Percentiles rank a stretch among this genome's conserved stretches.
phyloP scores from a whole-genome alignment of 2,797 vertebrate species.

The Myripristis murdjan region DNA sequence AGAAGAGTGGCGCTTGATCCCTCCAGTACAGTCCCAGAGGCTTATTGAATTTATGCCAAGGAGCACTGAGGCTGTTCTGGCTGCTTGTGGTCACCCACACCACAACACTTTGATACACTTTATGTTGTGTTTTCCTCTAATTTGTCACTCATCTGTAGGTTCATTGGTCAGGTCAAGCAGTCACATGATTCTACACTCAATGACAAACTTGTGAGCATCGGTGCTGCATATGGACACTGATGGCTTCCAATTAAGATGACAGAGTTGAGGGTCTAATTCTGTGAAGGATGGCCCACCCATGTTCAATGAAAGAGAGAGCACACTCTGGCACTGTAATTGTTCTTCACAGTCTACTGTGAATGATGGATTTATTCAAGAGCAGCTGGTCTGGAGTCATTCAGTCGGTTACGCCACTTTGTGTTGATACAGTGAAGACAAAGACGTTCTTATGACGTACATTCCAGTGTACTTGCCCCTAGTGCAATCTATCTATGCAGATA shows the following conservation, averaged over 20 bases:
- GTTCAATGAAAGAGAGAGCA: not conserved
- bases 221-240: not conserved
- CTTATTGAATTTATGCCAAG: too few species aligned
- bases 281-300: slow-evolving; percentile 24
- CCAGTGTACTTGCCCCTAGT: slow-evolving; percentile 18
- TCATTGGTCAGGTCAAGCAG: not conserved
- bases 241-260: not conserved
- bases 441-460: slow-evolving; percentile 13
- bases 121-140: too few species aligned
- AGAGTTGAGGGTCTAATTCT: not conserved
- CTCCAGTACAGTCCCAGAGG: too few species aligned
- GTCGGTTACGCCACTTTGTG: slow-evolving; percentile 15
- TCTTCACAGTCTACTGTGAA: slow-evolving; percentile 23
- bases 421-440: slow-evolving; percentile 42
- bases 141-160: too few species aligned
- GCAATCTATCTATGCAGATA: too few species aligned
- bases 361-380: slow-evolving; percentile 45
- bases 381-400: slow-evolving; percentile 29
- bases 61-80: too few species aligned
- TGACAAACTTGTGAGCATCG: not conserved
- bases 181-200: not conserved
- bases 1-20: too few species aligned
- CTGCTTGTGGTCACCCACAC: too few species aligned
- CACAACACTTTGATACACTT: too few species aligned
- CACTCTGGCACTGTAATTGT: slow-evolving; percentile 30